Conservation (phyloP, 2,888 invertebrate species). For the Eilema depressum region DNA sequence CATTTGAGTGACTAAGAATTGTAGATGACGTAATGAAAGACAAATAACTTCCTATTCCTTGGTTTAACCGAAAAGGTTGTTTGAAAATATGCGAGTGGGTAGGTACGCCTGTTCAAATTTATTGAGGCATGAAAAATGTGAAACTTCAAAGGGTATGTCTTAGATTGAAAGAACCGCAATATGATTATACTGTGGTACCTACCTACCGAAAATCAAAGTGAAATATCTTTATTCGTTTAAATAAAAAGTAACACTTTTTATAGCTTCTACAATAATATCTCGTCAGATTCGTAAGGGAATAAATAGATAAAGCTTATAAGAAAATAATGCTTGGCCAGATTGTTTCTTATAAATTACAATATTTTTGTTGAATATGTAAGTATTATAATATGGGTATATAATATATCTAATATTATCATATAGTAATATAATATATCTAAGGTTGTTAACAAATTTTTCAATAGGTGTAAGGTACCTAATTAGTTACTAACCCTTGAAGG, state of each 20-base stretch:
- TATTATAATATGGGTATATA: no score
- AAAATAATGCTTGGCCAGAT: not conserved
- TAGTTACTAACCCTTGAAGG: not conserved
- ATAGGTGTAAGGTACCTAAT: not conserved
- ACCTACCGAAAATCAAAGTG: not conserved
- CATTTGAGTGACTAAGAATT: not conserved
- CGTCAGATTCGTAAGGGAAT: no score
- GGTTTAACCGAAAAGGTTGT: not conserved
- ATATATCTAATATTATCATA: no score
- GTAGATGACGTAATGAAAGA: not conserved
- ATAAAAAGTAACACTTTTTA: not conserved
- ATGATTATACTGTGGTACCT: not conserved
- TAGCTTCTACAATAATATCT: not conserved
- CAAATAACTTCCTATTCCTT: slow-evolving; percentile 4
- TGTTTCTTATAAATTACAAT: no score
- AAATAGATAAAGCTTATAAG: not conserved
- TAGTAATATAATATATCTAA: no score
- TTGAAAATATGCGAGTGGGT: not conserved
- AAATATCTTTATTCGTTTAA: not conserved
- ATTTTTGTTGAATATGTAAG: no score
- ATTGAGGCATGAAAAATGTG: slow-evolving; percentile 2
- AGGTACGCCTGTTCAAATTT: not conserved
- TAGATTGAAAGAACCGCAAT: slow-evolving; percentile 1
- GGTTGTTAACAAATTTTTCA: no score
- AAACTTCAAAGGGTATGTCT: not conserved